phyloP scores from a whole-genome alignment of 2,797 vertebrate genomes.

The Sebastes umbrosus region DNA sequence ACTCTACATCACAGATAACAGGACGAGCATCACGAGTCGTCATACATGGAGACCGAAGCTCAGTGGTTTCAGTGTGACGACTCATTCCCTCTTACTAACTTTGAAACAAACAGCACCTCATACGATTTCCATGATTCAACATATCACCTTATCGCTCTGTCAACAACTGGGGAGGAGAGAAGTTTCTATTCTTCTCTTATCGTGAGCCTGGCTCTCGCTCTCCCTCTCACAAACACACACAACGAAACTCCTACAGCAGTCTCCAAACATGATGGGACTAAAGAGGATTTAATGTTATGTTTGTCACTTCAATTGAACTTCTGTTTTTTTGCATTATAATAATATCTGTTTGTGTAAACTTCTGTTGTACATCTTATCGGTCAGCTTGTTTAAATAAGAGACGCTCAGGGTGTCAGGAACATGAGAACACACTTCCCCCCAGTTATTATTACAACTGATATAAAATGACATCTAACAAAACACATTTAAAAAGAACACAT shows the following conservation, averaged over 20 bases:
- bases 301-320: background rate
- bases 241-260: slow-evolving; percentile 10
- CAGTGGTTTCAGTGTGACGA: slow-evolving; percentile 12
- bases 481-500: background rate
- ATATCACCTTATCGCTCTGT: slow-evolving; percentile 56
- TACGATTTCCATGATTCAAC: slow-evolving; percentile 42
- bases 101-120: slow-evolving; percentile 17
- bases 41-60: background rate
- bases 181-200: slow-evolving; percentile 63
- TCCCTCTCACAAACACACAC: slow-evolving; percentile 4
- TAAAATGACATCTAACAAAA: background rate
- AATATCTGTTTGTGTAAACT: background rate
- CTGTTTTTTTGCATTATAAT: background rate
- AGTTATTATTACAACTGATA: background rate
- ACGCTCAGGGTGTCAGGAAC: background rate
- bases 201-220: background rate
- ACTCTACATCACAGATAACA: background rate
- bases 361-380: background rate
- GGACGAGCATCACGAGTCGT: background rate
- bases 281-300: background rate
- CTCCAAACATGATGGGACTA: background rate
- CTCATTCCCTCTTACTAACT: slow-evolving; percentile 13
- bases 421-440: background rate
- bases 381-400: background rate
- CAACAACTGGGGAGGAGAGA: slow-evolving; percentile 54